A percentile compares a stretch with the other conserved stretches of the same genome.
These are phyloP conservation scores for Hemithea aestivaria DNA, from an alignment of 2,888 invertebrate species.

Conservation along the genomic window DNA sequence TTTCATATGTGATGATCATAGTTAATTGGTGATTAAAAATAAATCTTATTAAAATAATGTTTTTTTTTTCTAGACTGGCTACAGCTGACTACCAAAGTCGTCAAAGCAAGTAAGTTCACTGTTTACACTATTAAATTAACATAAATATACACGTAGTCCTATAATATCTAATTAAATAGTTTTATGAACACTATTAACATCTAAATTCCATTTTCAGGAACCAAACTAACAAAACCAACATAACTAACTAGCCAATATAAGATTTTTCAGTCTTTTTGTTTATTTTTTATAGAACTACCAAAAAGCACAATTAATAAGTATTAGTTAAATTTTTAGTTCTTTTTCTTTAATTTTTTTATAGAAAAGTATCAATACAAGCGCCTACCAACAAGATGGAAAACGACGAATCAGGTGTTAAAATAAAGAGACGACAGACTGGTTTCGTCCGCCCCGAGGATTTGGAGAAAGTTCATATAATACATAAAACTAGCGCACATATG, in stretches of 20 bases:
- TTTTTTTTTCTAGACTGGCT: constrained; percentile 35
- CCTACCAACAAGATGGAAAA: constrained; percentile 25
- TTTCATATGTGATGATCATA: too few relatives aligned
- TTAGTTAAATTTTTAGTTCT: constrained; percentile 10
- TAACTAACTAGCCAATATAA: too few relatives aligned
- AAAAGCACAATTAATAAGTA: too few relatives aligned
- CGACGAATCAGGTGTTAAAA: constrained; percentile 26
- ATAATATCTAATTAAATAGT: too few relatives aligned
- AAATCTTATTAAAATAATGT: too few relatives aligned
- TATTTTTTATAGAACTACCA: too few relatives aligned
- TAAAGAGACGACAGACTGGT: constrained; percentile 55
- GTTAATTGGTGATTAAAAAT: too few relatives aligned
- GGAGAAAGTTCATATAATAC: constrained; percentile 30
- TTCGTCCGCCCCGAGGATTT: constrained; percentile 42
- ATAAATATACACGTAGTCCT: too few relatives aligned
- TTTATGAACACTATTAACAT: too few relatives aligned
- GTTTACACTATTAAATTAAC: neutral
- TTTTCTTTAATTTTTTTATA: constrained; percentile 33
- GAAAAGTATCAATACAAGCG: constrained; percentile 48
- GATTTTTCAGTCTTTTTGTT: too few relatives aligned
- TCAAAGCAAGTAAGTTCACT: constrained; percentile 38
- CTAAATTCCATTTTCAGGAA: too few relatives aligned
- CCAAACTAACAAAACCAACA: too few relatives aligned
- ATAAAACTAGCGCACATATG: constrained; percentile 3
- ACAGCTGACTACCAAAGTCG: constrained; percentile 28